Base-by-base conservation (phyloP, 2,113 vertebrate genomes). In the Pseudorectes ferrugineus region DNA sequence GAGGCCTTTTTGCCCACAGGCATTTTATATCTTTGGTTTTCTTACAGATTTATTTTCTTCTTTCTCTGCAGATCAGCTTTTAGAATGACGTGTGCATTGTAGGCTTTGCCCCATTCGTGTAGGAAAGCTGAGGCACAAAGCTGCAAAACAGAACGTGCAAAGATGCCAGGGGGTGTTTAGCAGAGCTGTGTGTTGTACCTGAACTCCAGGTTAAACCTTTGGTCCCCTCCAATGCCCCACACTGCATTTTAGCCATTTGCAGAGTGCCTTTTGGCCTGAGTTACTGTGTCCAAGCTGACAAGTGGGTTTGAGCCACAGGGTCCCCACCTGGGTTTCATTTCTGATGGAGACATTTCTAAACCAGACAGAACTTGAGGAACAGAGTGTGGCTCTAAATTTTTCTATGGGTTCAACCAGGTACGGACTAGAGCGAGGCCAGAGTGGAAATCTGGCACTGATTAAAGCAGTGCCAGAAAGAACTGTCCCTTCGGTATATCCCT, bases 91-190 rank as follows among this genome's bases (percentile, higher is more conserved):
- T 4, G 1, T 9, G 42, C 45, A 7, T 6, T 17, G 38, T 59
- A 52, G 51, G 43, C 57, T 85, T n/a, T 40, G 43, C 45, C 5
- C 36, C 52, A 2, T 5, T 5, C 1, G 2, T 4, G 12, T 0
- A 6, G 78, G 31, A 38, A n/a, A 75, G 14, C 86, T 55, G 45
- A 38, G 89, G 61, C 46, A 43, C 48, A 12, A 15, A 75, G 29
- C 66, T 36, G 63, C 62, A 33, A 18, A 40, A 4, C 3, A 9
- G 33, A 38, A 11, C 0, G 0, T 4, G 6, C 55, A 9, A 4
- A 9, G 33, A 5, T 9, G 10, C 33, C 51, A 10, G 42, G 46
- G 15, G 28, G 20, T 1, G 5, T 26, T 17, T 1, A 13, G 48
- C 61, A 70, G 61, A 45, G 52, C 70, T 61, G 48, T 2, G 43